phyloP scores from a whole-genome alignment of 2,113 vertebrate genomes.

The Enhydra lutris region DNA sequence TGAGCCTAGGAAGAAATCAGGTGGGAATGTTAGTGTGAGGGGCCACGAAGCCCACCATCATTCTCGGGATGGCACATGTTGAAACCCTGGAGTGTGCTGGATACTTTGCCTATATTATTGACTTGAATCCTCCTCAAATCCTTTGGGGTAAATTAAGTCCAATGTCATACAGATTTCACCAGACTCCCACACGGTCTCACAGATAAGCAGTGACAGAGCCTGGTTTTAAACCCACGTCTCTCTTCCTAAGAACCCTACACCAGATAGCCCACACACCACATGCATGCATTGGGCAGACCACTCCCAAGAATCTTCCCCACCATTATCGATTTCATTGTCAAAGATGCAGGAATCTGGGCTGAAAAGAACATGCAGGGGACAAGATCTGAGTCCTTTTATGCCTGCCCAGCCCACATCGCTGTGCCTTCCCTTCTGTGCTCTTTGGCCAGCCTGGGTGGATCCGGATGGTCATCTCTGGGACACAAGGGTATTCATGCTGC shows the following conservation, averaged over 20 bases:
- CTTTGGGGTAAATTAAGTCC: not conserved
- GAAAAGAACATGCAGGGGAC: not conserved
- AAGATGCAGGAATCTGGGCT: not conserved
- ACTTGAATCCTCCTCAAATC: not conserved
- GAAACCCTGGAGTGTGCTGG: not conserved
- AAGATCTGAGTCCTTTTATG: not conserved
- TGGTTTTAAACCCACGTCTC: not conserved
- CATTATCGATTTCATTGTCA: not conserved
- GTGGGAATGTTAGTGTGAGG: not conserved
- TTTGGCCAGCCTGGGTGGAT: no score
- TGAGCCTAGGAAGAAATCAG: not conserved
- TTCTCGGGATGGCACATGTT: rapidly evolving
- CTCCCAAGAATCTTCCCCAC: not conserved
- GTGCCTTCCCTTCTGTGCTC: no score
- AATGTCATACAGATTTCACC: not conserved
- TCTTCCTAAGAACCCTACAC: not conserved
- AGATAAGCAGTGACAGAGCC: not conserved
- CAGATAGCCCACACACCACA: not conserved
- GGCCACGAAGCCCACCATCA: not conserved
- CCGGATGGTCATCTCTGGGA: no score
- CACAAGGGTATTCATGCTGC: no score
- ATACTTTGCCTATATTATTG: not conserved
- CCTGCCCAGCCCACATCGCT: not conserved
- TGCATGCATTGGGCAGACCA: no score
- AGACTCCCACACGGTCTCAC: not conserved